Conservation (phyloP, 2,888 invertebrate species). For the Microplitis manilae region DNA sequence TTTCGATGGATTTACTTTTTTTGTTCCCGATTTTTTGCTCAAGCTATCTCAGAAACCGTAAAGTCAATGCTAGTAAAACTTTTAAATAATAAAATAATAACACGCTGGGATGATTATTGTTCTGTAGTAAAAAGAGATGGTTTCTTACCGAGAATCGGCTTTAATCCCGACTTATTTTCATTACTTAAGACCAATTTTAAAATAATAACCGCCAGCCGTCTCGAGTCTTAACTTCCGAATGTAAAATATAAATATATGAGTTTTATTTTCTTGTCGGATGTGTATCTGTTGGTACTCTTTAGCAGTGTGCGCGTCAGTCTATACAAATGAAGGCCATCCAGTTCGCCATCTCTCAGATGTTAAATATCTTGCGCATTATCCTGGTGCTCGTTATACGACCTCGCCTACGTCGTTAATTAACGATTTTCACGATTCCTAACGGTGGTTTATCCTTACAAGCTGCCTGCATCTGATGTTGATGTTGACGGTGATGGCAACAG, state of each 20-base stretch:
- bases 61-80: not conserved
- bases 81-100: not conserved
- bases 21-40: conserved; percentile 24
- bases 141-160: not conserved
- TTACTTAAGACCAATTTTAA: conserved; percentile 1
- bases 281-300: conserved; percentile 1
- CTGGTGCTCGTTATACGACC: conserved; percentile 38
- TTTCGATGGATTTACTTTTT: conserved; percentile 10
- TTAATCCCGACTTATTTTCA: not conserved
- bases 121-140: not conserved
- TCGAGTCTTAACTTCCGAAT: not conserved
- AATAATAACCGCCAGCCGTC: conserved; percentile 1
- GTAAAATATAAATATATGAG: not conserved
- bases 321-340: conserved; percentile 44
- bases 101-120: not conserved
- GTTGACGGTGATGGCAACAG: conserved; percentile 13
- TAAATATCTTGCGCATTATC: conserved; percentile 47
- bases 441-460: conserved; percentile 27
- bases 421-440: conserved; percentile 53
- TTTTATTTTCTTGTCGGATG: not conserved
- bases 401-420: conserved; percentile 53
- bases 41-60: not conserved
- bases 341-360: conserved; percentile 44
- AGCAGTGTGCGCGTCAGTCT: conserved; percentile 13
- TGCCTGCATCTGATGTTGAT: conserved; percentile 35